Evolutionary conservation across 2,888 invertebrate species (phyloP), one percentile per base, ranked within the genome.

Genomic region (Ectemnius lituratus): DNA sequence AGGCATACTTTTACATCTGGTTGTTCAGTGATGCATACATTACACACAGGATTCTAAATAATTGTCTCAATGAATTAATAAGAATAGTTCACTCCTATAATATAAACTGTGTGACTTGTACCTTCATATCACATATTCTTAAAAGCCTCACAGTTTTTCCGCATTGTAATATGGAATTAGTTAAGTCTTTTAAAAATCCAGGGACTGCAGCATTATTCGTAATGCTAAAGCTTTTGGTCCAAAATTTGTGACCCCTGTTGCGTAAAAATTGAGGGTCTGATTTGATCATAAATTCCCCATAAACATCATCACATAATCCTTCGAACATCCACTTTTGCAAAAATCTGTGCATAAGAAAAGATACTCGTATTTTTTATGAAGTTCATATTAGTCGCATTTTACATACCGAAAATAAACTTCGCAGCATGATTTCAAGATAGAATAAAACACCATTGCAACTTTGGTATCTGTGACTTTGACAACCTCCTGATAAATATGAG

Each of bases 261-360:
- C 94, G 93, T 18, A 94, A 92, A 83, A 95, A 94, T 73, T 94
- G 94, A 0, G 92, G 92, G 85, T 94, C 94, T 18, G 94, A 93
- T 62, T 94, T 93, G 66, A 98, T 95, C 91, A 98, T 97, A 84
- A 97, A 96, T 91, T 98, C 98, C 81, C 95, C 94, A 85, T 94
- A 95, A 14, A 93, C 92, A 89, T 97, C 97, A 76, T 96, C 95
- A 16, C 97, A 91, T 65, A 94, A 93, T 0, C 98, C 98, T 88
- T 97, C 95, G 86, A 97, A 95, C 74, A 98, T 94, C 95, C 98
- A 98, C 73, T 94, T 94, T 86, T 96, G 94, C 47, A 98, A 92
- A 87, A 96, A 94, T 73, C 94, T 94, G 85, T 75, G 91, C 85
- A 62, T n/a, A 2, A 3, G 2, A 47, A 14, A 63, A 28, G 4